phyloP scores from a whole-genome alignment of 2,888 invertebrate species.

The Flexamia atlantica region DNA sequence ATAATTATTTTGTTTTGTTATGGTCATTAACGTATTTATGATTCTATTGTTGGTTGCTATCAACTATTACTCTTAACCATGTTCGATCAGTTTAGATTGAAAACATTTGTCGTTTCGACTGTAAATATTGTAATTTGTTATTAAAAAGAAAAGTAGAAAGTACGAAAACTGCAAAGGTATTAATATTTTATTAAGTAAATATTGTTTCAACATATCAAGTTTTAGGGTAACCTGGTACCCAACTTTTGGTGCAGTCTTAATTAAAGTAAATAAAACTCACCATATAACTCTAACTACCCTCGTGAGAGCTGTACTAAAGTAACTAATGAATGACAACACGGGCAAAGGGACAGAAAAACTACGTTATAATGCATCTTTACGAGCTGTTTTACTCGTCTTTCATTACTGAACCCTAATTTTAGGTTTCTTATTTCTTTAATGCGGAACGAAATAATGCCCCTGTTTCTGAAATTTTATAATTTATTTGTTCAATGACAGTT shows the following conservation, averaged over 20 bases:
- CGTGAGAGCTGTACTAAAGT: slow-evolving; percentile 9
- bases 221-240: neutral
- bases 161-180: no score
- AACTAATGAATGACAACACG: slow-evolving; percentile 16
- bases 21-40: no score
- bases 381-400: slow-evolving; percentile 22
- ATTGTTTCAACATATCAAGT: no score
- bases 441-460: neutral
- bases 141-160: no score
- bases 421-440: neutral
- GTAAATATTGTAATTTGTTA: no score
- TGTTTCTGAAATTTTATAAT: neutral
- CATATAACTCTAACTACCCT: neutral
- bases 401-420: neutral
- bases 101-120: no score
- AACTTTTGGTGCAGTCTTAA: neutral
- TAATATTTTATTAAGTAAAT: no score
- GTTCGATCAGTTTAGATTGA: no score
- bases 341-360: neutral
- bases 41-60: no score
- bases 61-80: no score
- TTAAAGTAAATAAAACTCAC: slow-evolving; percentile 5
- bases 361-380: slow-evolving; percentile 17
- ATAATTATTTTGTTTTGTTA: no score
- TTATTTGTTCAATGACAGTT: no score